Base-by-base conservation (phyloP, 2,888 invertebrate genomes). In the Drosophila trichaetosa region DNA sequence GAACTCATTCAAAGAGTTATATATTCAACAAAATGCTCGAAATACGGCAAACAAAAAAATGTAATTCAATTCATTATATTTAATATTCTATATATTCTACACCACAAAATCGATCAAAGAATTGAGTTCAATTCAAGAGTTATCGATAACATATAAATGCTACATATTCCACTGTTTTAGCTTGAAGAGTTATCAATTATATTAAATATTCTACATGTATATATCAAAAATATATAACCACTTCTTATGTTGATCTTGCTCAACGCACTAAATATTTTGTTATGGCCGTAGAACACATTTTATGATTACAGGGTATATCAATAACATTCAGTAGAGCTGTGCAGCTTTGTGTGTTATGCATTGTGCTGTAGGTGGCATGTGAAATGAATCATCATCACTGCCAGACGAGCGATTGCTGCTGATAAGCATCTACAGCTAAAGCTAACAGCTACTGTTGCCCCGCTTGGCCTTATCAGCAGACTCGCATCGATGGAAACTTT, bases 401-500 rank as follows among this genome's bases (percentile, higher is more conserved):
- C 72, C 77, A 78, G 78, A 80, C 77, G 63, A 60, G 58, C 18
- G 46, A n/a, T 31, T 38, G 62, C 38, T 57, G 16, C 46, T 57
- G 78, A 79, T 79, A 81, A 77, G 82, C 78, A 81, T 78, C 58
- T 57, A 70, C 73, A 73, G 73, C 63, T 66, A 16, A 10, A 29
- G 29, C 38, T 29, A n/a, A 59, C 60, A 27, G 36, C 29, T n/a
- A 18, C 29, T 29, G 31, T 40, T 38, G 57, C 57, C 63, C 66
- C 24, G 4, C 8, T 46, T 24, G 46, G 56, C 18, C 56, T 81
- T 79, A 81, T 80, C 81, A 78, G 66, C 61, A 49, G 49, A 24
- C 72, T 31, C 48, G 42, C 72, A 69, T 81, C 65, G 56, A 63
- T 60, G 68, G 62, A 77, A 78, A 78, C 78, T 78, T 78, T 78